Evolutionary conservation across 2,888 invertebrate species (phyloP).

Genomic region (Boloria selene): DNA sequence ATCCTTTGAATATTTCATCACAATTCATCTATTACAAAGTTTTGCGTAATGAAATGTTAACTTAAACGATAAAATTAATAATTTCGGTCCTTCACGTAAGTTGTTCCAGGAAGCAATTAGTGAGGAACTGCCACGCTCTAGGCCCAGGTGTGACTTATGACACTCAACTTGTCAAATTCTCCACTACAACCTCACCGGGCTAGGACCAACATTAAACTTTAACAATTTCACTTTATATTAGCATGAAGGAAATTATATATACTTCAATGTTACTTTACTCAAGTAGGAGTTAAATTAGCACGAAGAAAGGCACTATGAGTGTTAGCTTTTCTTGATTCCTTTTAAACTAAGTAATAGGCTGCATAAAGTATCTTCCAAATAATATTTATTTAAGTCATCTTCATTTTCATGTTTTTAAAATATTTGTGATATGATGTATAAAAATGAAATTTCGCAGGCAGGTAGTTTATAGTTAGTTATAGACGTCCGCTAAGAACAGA

Average conservation of each 20-base stretch:
- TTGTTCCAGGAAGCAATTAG: slow-evolving; percentile 15
- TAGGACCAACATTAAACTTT: slow-evolving; percentile 7
- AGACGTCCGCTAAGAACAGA: no score
- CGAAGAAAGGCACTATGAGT: no score
- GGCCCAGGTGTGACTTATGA: slow-evolving; percentile 31
- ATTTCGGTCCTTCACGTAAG: slow-evolving; percentile 4
- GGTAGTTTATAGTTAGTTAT: no score
- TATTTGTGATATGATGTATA: no score
- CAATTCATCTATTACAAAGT: no score
- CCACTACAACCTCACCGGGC: slow-evolving; percentile 4
- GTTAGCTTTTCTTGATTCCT: no score
- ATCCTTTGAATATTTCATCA: no score
- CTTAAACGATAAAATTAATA: background rate
- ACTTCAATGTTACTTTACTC: background rate
- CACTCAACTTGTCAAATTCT: slow-evolving; percentile 12
- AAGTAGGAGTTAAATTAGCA: background rate
- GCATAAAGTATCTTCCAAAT: no score
- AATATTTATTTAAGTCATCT: no score
- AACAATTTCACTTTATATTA: slow-evolving; percentile 9
- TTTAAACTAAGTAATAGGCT: no score
- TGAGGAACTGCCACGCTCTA: background rate
- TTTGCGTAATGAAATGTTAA: background rate
- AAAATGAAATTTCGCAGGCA: no score
- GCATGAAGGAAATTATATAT: background rate
- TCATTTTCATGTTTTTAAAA: no score